phyloP scores from a whole-genome alignment of 2,113 vertebrate genomes.

The Otolemur garnettii region DNA sequence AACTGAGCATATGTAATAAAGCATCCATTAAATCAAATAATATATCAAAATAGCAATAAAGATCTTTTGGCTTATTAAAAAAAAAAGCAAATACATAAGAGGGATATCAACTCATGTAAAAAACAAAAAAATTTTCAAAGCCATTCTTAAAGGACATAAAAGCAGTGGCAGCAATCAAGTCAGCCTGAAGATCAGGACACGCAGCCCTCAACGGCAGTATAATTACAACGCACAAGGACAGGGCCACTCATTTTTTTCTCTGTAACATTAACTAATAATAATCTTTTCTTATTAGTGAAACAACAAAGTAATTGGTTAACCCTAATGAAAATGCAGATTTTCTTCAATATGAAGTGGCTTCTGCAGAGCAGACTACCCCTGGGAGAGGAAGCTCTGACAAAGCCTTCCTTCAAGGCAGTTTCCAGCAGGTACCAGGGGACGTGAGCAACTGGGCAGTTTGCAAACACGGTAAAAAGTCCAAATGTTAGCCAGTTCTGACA shows the following conservation, averaged over 20 bases:
- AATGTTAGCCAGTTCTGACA: not conserved
- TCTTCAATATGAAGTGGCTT: slow-evolving; percentile 37
- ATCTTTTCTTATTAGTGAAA: slow-evolving; percentile 49
- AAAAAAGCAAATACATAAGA: not conserved
- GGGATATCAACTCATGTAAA: not conserved
- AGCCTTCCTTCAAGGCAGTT: slow-evolving; percentile 57
- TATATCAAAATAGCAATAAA: slow-evolving; percentile 62
- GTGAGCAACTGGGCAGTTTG: not conserved
- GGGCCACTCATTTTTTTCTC: not conserved
- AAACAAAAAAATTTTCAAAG: not conserved
- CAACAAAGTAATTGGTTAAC: slow-evolving; percentile 20
- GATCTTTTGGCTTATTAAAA: not conserved
- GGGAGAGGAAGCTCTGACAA: slow-evolving; percentile 41
- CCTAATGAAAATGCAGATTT: slow-evolving; percentile 38
- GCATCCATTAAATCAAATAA: slow-evolving; percentile 31
- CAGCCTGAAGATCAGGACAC: not conserved
- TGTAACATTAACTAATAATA: not conserved
- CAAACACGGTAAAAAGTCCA: slow-evolving; percentile 11
- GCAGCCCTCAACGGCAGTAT: not conserved
- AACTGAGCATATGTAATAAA: not conserved
- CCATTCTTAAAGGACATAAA: slow-evolving; percentile 40
- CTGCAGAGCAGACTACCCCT: slow-evolving; percentile 50
- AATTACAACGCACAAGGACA: not conserved
- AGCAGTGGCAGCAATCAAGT: not conserved
- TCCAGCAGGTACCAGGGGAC: not conserved